Conservation (phyloP, 2,113 vertebrate genomes). For the Pygathrix nemaeus region DNA sequence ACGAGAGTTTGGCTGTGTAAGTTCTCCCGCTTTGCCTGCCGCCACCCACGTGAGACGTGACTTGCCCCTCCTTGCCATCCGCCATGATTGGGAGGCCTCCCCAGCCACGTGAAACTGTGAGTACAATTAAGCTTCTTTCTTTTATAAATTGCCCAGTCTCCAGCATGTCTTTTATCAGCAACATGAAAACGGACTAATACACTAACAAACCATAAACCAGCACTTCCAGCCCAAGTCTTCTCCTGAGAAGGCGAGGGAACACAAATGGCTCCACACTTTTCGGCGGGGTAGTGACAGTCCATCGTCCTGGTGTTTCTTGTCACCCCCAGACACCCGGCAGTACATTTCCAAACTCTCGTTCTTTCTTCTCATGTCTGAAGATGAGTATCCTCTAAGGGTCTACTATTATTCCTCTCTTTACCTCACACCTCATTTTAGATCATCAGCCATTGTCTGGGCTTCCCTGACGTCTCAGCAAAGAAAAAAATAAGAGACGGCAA, state of each 20-base stretch:
- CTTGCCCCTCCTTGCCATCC: accelerated
- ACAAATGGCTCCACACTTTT: accelerated
- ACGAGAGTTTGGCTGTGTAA: accelerated
- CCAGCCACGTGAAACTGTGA: no score
- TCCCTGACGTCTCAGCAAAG: no score
- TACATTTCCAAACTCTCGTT: accelerated
- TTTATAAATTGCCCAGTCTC: no score
- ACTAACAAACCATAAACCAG: accelerated
- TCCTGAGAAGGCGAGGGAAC: neutral
- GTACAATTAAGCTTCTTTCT: no score
- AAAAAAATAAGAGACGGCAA: accelerated
- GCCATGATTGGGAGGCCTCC: no score
- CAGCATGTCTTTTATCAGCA: no score
- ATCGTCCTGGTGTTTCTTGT: accelerated
- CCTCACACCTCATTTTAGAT: accelerated
- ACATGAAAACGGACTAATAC: no score
- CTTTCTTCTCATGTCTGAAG: accelerated
- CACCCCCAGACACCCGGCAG: accelerated
- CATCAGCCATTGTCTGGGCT: accelerated
- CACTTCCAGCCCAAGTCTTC: neutral
- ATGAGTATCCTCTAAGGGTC: accelerated
- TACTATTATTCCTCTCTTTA: accelerated
- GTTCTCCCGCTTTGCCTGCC: no score
- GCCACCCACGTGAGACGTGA: accelerated
- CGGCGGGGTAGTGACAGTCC: accelerated